A percentile compares a stretch with the other conserved stretches of the same genome.
Evolutionary conservation across 1,140 invertebrate species (phyloP).

Genomic region (Diabrotica undecimpunctata): DNA sequence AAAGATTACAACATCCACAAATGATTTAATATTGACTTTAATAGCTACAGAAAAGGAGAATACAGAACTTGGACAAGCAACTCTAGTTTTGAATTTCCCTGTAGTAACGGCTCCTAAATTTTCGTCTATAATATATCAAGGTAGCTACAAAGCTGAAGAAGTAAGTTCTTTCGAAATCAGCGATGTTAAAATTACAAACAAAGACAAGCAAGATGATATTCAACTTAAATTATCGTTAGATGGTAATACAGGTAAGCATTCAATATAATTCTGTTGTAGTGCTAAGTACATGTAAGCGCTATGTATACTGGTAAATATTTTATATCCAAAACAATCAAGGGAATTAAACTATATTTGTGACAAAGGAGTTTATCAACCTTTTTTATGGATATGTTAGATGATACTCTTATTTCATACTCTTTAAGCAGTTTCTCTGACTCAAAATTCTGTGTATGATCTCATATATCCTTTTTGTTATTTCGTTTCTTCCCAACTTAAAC

Average conservation of each 20-base stretch:
- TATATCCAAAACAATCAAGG: too few species aligned
- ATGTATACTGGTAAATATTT: too few species aligned
- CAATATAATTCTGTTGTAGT: too few species aligned
- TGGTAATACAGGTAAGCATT: neutral
- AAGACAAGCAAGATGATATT: neutral
- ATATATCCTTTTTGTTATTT: too few species aligned
- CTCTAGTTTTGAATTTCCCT: slow-evolving; percentile 21
- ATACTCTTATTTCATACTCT: too few species aligned
- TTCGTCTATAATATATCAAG: slow-evolving; percentile 12
- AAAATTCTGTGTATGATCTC: too few species aligned
- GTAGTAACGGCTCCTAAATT: slow-evolving; percentile 19
- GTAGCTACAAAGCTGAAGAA: slow-evolving; percentile 13
- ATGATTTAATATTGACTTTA: slow-evolving; percentile 14
- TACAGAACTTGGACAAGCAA: slow-evolving; percentile 18
- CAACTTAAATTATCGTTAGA: neutral
- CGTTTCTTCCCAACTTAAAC: too few species aligned
- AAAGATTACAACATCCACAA: neutral
- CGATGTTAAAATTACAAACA: neutral
- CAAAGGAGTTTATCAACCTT: too few species aligned
- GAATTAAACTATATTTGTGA: too few species aligned
- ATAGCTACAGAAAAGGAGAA: slow-evolving; percentile 10
- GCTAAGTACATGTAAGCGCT: too few species aligned
- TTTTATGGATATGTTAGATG: too few species aligned
- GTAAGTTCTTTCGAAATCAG: neutral
- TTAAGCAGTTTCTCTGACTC: too few species aligned